phyloP scores from a whole-genome alignment of 2,888 invertebrate species.

The Dicyrtomina minuta region DNA sequence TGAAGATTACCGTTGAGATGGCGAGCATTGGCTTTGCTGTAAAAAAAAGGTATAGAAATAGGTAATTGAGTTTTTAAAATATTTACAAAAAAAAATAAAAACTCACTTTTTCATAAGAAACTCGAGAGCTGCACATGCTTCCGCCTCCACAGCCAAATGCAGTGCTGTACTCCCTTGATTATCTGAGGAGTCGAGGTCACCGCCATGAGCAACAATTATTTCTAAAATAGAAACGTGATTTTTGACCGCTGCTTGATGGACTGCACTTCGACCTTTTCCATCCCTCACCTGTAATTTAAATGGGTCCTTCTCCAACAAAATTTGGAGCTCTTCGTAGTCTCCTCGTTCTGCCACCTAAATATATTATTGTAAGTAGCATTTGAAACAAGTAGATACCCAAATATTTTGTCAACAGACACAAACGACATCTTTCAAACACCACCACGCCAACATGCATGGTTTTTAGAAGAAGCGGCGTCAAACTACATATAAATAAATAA shows the following conservation, averaged over 20 bases:
- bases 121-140: constrained; percentile 70
- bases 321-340: background rate
- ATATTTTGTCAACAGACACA: background rate
- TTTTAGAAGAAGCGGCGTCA: too few species aligned
- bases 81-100: too few species aligned
- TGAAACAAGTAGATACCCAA: too few species aligned
- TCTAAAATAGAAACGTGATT: constrained; percentile 15
- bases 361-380: too few species aligned
- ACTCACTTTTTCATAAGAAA: constrained; percentile 65
- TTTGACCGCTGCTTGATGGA: constrained; percentile 13
- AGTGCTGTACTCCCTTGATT: constrained; percentile 74
- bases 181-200: background rate
- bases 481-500: too few species aligned
- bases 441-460: too few species aligned
- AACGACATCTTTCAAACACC: too few species aligned
- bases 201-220: background rate
- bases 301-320: background rate
- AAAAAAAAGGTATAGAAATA: too few species aligned
- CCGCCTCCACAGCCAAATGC: constrained; percentile 74
- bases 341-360: constrained; percentile 4
- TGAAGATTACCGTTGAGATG: background rate
- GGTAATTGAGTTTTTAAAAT: too few species aligned
- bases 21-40: too few species aligned
- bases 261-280: background rate
- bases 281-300: constrained; percentile 45